Evolutionary conservation across 2,888 invertebrate species (phyloP).

Genomic region (Yponomeuta sedellus): DNA sequence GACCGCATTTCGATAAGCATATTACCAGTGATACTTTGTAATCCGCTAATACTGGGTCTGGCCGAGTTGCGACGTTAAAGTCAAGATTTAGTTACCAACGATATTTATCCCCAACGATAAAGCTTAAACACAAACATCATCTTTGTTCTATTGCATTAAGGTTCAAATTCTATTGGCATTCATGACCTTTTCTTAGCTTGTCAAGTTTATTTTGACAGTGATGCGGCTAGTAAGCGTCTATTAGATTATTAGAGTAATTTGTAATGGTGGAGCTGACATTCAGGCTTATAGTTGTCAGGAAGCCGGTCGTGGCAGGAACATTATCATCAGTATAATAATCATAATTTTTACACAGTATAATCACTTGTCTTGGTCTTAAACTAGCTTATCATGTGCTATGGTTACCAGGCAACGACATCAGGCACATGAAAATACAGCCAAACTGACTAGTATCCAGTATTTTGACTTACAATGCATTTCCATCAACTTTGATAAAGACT

Average conservation of each 20-base stretch:
- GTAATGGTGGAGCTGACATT: constrained; percentile 56
- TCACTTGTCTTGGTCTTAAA: no score
- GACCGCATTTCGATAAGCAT: constrained; percentile 57
- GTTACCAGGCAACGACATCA: no score
- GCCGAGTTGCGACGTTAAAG: constrained; percentile 56
- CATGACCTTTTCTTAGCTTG: constrained; percentile 39
- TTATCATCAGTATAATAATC: not conserved
- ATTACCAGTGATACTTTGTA: constrained; percentile 44
- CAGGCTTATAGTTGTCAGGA: constrained; percentile 36
- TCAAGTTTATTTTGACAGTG: constrained; percentile 59
- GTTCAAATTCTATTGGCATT: not conserved
- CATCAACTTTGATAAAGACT: no score
- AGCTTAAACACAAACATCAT: not conserved
- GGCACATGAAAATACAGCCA: no score
- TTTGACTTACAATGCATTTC: no score
- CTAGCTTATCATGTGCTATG: no score
- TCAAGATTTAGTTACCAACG: constrained; percentile 63
- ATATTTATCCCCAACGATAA: constrained; percentile 32
- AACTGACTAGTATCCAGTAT: no score
- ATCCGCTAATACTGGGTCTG: constrained; percentile 59
- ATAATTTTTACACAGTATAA: no score
- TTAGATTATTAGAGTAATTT: constrained; percentile 72
- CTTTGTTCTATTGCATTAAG: not conserved
- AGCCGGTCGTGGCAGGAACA: not conserved
- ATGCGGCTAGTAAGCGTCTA: constrained; percentile 62